Percentiles rank a stretch among this genome's conserved stretches.
Evolutionary conservation across 2,113 vertebrate genomes (phyloP).

Genomic region (Mionectes macconnelli): DNA sequence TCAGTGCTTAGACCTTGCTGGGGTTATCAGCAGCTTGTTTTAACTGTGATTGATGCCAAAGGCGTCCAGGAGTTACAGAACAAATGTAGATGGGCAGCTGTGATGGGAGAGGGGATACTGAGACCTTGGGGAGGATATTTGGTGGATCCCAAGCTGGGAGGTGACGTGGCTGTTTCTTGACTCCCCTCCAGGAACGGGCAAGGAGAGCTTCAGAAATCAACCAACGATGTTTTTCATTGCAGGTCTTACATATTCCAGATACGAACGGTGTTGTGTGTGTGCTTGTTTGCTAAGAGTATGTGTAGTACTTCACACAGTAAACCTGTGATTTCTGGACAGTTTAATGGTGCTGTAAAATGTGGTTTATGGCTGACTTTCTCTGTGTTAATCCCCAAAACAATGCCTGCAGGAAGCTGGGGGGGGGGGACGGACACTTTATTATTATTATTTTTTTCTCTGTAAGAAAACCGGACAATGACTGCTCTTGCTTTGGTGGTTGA

Average conservation of each 20-base stretch:
- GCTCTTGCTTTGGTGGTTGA: not conserved
- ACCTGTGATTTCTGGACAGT: not conserved
- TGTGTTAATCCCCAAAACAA: not conserved
- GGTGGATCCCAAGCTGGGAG: not conserved
- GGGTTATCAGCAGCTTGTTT: not conserved
- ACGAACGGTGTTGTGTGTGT: not conserved
- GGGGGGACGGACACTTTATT: not conserved
- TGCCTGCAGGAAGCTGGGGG: not conserved
- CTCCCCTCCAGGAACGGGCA: not conserved
- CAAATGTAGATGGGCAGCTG: not conserved
- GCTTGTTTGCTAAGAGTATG: not conserved
- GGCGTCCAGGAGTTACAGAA: not conserved
- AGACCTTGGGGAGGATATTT: not conserved
- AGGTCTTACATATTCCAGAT: not conserved
- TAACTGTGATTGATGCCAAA: not conserved
- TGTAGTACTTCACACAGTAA: not conserved
- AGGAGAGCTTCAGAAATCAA: not conserved
- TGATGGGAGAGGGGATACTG: not conserved
- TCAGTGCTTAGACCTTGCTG: not conserved
- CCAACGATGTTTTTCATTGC: not conserved
- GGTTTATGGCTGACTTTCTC: not conserved
- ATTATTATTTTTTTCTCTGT: not conserved
- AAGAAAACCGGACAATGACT: not conserved
- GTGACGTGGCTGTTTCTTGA: rapidly evolving
- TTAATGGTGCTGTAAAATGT: not conserved